Conservation (phyloP, 2,888 invertebrate genomes). For the Folsomia candida region DNA sequence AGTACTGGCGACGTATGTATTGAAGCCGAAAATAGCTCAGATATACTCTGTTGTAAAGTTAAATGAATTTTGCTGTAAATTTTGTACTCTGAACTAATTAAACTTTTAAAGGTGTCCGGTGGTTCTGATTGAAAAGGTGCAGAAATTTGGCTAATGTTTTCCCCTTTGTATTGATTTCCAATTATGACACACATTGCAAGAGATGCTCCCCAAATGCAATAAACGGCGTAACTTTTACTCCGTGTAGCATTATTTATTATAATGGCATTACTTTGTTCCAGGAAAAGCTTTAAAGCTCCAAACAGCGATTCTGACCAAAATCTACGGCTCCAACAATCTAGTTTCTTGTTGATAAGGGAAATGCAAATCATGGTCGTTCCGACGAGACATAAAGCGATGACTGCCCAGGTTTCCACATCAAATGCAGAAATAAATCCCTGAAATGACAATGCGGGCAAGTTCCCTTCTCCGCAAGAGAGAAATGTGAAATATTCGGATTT, state of each 20-base stretch:
- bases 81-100: background rate
- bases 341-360: background rate
- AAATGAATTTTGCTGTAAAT: background rate
- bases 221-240: background rate
- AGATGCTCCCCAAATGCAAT: background rate
- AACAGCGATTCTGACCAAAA: background rate
- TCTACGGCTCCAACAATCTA: background rate
- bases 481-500: slow-evolving; percentile 1
- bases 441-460: background rate
- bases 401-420: background rate
- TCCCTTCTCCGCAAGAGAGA: background rate
- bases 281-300: background rate
- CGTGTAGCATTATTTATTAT: background rate
- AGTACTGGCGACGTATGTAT: background rate
- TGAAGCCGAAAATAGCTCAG: background rate
- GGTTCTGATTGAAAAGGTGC: background rate
- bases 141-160: background rate
- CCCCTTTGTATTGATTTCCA: background rate
- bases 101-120: background rate
- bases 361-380: background rate
- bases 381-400: background rate
- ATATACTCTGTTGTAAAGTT: background rate
- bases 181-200: background rate
- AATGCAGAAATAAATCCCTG: background rate
- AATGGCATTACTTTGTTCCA: background rate